Conservation (phyloP, 2,113 vertebrate genomes). For the Sinocyclocheilus anshuiensis region DNA sequence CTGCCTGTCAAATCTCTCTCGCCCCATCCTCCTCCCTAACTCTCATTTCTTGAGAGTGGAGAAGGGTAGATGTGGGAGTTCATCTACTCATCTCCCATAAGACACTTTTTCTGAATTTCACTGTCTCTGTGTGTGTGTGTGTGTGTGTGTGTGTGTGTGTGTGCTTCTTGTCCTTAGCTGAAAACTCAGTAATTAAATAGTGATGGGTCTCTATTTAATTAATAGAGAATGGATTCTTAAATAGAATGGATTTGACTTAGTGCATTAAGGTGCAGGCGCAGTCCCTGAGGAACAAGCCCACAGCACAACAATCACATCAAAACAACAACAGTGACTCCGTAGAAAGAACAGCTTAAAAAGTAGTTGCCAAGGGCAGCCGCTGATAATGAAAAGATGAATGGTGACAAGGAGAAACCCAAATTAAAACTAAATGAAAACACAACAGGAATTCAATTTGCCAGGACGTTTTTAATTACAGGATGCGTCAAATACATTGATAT, state of each 20-base stretch:
- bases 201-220: slow-evolving; percentile 41
- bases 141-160: slow-evolving; percentile 6
- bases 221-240: too few species aligned
- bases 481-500: background rate
- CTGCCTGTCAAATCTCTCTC: slow-evolving; percentile 46
- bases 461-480: slow-evolving; percentile 14
- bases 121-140: background rate
- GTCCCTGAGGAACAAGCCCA: slow-evolving; percentile 26
- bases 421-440: slow-evolving; percentile 14
- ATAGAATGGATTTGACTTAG: slow-evolving; percentile 54
- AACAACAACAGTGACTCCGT: slow-evolving; percentile 23
- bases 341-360: slow-evolving; percentile 26
- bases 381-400: slow-evolving; percentile 25
- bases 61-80: slow-evolving; percentile 42
- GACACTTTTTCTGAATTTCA: slow-evolving; percentile 5
- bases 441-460: slow-evolving; percentile 14
- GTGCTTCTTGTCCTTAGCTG: slow-evolving; percentile 22
- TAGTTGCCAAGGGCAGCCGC: slow-evolving; percentile 2
- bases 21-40: background rate
- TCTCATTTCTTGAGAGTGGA: slow-evolving; percentile 39
- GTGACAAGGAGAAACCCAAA: slow-evolving; percentile 15
- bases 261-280: slow-evolving; percentile 38
- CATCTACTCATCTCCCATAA: slow-evolving; percentile 38
- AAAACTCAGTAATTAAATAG: slow-evolving; percentile 48
- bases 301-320: slow-evolving; percentile 42